Percentiles rank a stretch among this genome's conserved stretches.
Evolutionary conservation across 2,888 invertebrate species (phyloP).

Genomic region (Papilio demoleus): DNA sequence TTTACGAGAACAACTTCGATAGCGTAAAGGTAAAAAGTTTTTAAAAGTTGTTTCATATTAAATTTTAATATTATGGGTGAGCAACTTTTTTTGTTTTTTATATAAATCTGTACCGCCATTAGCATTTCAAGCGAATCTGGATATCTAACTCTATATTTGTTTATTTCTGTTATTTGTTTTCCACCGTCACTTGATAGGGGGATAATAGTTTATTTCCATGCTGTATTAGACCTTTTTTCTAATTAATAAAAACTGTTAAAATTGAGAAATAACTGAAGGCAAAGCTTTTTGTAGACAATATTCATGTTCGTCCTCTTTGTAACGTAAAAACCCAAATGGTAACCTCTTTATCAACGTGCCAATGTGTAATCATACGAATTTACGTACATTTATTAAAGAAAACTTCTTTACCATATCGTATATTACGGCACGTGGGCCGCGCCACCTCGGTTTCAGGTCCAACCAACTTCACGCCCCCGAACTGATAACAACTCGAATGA

Average conservation of each 20-base stretch:
- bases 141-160: too few species aligned
- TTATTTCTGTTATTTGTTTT: too few species aligned
- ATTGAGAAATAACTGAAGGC: background rate
- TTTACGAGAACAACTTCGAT: conserved; percentile 20
- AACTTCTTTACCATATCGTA: conserved; percentile 9
- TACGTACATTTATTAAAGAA: background rate
- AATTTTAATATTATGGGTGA: background rate
- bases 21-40: conserved; percentile 2
- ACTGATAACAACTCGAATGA: conserved; percentile 78
- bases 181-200: too few species aligned
- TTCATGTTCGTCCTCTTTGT: too few species aligned
- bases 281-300: too few species aligned
- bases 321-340: too few species aligned
- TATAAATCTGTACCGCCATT: background rate
- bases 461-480: conserved; percentile 43
- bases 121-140: too few species aligned
- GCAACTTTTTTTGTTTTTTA: background rate
- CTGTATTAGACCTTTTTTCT: too few species aligned
- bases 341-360: too few species aligned
- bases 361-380: too few species aligned
- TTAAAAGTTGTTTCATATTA: conserved; percentile 4
- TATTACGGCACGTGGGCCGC: conserved; percentile 16
- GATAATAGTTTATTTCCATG: too few species aligned
- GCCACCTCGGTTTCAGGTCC: conserved; percentile 28
- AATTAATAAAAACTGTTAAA: too few species aligned